Percentiles rank a stretch among this genome's conserved stretches.
phyloP scores from a whole-genome alignment of 2,888 invertebrate genomes.

The Drosophila anceps region DNA sequence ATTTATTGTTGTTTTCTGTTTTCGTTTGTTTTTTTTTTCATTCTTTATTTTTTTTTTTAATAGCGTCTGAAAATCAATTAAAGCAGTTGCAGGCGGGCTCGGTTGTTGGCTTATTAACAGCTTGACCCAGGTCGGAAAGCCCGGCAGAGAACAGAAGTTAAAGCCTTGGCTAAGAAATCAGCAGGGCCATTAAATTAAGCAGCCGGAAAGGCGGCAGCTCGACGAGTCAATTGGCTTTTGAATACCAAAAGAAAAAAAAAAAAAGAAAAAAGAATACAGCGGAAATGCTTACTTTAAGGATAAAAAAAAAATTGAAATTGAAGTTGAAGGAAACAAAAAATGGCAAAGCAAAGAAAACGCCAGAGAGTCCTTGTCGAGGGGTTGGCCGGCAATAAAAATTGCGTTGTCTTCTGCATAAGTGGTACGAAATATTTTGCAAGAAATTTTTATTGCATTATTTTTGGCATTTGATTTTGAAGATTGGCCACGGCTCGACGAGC shows the following conservation, averaged over 20 bases:
- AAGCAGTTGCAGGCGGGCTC: conserved; percentile 46
- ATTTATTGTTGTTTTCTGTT: conserved; percentile 29
- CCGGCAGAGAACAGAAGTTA: conserved; percentile 7
- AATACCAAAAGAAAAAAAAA: conserved; percentile 17
- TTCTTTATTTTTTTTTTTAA: conserved; percentile 31
- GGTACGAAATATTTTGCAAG: conserved; percentile 52
- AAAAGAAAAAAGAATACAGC: conserved; percentile 28
- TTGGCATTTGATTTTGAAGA: conserved; percentile 60
- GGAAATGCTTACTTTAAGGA: conserved; percentile 60
- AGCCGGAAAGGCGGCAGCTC: conserved; percentile 68
- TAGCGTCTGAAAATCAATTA: conserved; percentile 71
- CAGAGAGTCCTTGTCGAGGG: conserved; percentile 20
- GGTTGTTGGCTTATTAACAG: conserved; percentile 41
- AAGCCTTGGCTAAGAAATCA: conserved; percentile 45
- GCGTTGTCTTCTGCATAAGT: conserved; percentile 53
- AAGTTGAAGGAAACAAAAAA: conserved; percentile 14
- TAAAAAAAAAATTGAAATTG: conserved; percentile 14
- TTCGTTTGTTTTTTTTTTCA: conserved; percentile 2
- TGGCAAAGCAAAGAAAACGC: conserved; percentile 32
- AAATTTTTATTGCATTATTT: conserved; percentile 66
- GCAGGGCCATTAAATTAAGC: conserved; percentile 74
- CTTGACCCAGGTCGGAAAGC: conserved; percentile 46
- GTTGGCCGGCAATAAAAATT: conserved; percentile 63
- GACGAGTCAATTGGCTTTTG: conserved; percentile 55
- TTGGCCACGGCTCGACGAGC: conserved; percentile 40